phyloP scores from a whole-genome alignment of 2,888 invertebrate genomes.

The Peribatodes rhomboidaria region DNA sequence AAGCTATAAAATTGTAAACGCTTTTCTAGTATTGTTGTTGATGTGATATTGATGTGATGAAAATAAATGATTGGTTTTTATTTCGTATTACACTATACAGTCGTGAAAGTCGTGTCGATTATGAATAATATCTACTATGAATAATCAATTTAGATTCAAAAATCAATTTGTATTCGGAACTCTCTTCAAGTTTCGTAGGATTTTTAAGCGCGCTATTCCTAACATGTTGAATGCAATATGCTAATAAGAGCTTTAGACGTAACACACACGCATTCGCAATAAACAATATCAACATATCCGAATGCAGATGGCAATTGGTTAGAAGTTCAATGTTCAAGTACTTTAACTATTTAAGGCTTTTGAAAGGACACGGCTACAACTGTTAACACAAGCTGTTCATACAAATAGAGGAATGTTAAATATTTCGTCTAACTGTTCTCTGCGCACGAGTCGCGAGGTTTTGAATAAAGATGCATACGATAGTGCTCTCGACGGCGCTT shows the following conservation, averaged over 20 bases:
- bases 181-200: not conserved
- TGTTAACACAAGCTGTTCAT: slow-evolving; percentile 59
- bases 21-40: slow-evolving; percentile 33
- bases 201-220: not conserved
- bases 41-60: slow-evolving; percentile 18
- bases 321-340: slow-evolving; percentile 20
- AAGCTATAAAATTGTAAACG: slow-evolving; percentile 29
- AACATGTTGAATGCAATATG: slow-evolving; percentile 13
- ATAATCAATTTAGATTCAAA: slow-evolving; percentile 2
- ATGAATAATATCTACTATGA: slow-evolving; percentile 2
- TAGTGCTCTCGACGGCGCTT: slow-evolving; percentile 49
- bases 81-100: not conserved
- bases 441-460: slow-evolving; percentile 49
- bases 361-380: slow-evolving; percentile 58
- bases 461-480: slow-evolving; percentile 60
- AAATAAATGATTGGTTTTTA: slow-evolving; percentile 1
- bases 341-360: slow-evolving; percentile 38
- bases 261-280: slow-evolving; percentile 18
- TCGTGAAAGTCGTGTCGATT: slow-evolving; percentile 2
- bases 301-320: slow-evolving; percentile 36
- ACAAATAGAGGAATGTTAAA: slow-evolving; percentile 73
- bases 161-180: slow-evolving; percentile 8
- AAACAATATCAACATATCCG: slow-evolving; percentile 24
- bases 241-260: not conserved
- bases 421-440: slow-evolving; percentile 75